These are phyloP conservation scores for Harmothoe impar DNA, from an alignment of 2,888 invertebrate species.

Conservation along the genomic window DNA sequence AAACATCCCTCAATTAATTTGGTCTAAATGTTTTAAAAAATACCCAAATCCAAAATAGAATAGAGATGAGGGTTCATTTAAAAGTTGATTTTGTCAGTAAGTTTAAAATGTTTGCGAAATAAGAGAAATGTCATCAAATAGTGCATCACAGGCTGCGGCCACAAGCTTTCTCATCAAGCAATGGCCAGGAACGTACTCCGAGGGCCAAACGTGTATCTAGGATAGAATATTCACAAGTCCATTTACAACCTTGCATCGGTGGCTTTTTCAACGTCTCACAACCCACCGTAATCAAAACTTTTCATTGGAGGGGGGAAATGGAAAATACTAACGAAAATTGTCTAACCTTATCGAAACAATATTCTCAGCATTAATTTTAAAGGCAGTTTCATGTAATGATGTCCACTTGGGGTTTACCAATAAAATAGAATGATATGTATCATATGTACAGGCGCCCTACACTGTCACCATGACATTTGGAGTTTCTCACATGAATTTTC, in stretches of 20 bases:
- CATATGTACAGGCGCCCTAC: not conserved
- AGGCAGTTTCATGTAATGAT: constrained; percentile 5
- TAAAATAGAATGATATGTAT: constrained; percentile 44
- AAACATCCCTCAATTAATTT: too few species aligned
- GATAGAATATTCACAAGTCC: not conserved
- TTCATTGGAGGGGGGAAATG: too few species aligned
- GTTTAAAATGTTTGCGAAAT: too few species aligned
- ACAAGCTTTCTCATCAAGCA: constrained; percentile 1
- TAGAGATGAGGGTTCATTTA: too few species aligned
- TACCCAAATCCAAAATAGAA: too few species aligned
- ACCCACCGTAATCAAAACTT: not conserved
- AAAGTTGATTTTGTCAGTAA: too few species aligned
- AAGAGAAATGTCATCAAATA: not conserved
- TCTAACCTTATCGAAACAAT: not conserved
- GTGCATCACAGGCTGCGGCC: not conserved
- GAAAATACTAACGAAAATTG: not conserved
- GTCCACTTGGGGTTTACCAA: not conserved
- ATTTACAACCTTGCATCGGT: not conserved
- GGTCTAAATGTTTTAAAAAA: too few species aligned
- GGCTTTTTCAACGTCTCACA: not conserved
- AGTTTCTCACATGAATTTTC: not conserved
- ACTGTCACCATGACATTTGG: not conserved
- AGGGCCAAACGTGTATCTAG: not conserved
- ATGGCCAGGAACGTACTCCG: not conserved
- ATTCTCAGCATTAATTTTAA: not conserved